phyloP scores from a whole-genome alignment of 2,797 vertebrate genomes.

The Furcifer pardalis region DNA sequence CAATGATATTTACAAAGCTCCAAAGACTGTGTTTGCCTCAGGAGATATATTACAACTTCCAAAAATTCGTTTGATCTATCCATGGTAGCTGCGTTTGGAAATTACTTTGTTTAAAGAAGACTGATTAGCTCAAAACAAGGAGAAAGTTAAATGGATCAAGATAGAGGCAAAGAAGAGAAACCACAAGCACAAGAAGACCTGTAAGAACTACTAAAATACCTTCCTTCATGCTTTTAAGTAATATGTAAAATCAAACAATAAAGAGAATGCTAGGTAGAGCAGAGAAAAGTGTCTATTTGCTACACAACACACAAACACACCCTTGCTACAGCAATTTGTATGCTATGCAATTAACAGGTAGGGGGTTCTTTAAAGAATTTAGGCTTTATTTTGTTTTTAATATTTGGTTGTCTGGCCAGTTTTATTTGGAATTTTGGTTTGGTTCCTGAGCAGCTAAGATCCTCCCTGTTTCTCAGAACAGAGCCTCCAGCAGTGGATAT shows the following conservation, averaged over 20 bases:
- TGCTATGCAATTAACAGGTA: too few relatives aligned
- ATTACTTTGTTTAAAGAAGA: not conserved
- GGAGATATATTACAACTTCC: too few relatives aligned
- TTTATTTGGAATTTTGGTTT: not conserved
- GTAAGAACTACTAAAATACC: not conserved
- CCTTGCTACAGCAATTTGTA: too few relatives aligned
- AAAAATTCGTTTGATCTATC: too few relatives aligned
- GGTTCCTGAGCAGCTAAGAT: not conserved
- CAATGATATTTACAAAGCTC: too few relatives aligned
- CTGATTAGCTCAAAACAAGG: not conserved
- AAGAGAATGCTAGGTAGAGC: too few relatives aligned
- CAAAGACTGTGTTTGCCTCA: too few relatives aligned
- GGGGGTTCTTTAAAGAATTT: not conserved
- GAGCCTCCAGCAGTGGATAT: not conserved
- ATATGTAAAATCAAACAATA: not conserved
- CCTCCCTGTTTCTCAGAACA: not conserved
- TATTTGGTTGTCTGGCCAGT: too few relatives aligned
- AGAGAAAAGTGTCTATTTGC: too few relatives aligned
- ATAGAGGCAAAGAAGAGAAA: not conserved
- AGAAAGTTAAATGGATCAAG: not conserved
- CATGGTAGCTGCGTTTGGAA: not conserved
- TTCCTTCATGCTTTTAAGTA: not conserved
- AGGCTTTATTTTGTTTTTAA: not conserved
- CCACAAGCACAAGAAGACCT: not conserved
- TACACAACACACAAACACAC: too few relatives aligned